Percentiles rank a stretch among this genome's conserved stretches.
Evolutionary conservation across 2,797 vertebrate species (phyloP).

Genomic region (Acanthornis magna): DNA sequence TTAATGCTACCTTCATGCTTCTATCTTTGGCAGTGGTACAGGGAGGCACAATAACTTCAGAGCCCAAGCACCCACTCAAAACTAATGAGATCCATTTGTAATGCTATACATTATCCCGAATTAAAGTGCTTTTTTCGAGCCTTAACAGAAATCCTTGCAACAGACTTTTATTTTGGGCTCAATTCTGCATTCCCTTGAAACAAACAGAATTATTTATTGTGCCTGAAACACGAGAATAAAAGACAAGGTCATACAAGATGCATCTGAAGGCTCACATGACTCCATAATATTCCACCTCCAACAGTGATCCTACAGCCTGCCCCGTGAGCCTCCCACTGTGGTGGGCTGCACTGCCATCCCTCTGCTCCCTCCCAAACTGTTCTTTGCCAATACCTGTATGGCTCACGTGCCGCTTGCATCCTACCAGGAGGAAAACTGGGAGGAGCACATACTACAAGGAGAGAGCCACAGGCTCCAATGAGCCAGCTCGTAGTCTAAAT

Average conservation of each 20-base stretch:
- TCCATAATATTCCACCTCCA: not conserved
- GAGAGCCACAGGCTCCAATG: not conserved
- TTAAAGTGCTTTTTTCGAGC: not conserved
- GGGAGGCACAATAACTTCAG: not conserved
- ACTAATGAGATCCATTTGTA: not conserved
- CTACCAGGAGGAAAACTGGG: not conserved
- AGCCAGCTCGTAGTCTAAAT: not conserved
- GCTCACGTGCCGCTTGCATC: rapidly evolving
- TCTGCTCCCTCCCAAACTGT: not conserved
- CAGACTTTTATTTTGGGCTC: not conserved
- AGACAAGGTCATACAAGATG: not conserved
- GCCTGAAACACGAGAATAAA: not conserved
- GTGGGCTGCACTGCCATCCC: not conserved
- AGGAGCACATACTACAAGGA: not conserved
- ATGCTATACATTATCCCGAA: not conserved
- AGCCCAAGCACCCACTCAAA: not conserved
- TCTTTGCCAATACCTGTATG: not conserved
- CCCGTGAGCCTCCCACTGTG: not conserved
- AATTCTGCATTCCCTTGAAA: not conserved
- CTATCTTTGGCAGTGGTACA: not conserved
- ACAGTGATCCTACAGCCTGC: not conserved
- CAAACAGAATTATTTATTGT: not conserved
- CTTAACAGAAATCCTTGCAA: not conserved
- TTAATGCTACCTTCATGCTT: not conserved
- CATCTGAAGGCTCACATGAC: not conserved